Evolutionary conservation across 2,113 vertebrate genomes (phyloP).

Genomic region (Cephalopholis sonnerati): DNA sequence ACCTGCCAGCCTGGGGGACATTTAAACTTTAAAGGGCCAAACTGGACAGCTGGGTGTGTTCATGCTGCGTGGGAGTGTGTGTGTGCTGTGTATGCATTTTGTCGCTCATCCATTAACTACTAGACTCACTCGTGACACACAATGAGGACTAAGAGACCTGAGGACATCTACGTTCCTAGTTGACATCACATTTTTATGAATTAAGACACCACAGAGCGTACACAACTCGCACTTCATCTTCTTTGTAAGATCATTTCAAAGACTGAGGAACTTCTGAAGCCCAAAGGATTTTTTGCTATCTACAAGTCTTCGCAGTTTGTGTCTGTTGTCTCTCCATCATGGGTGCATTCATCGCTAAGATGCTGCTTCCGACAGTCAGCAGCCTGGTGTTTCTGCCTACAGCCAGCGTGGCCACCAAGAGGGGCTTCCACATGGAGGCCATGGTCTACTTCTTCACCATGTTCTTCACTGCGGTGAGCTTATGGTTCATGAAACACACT

Average conservation of each 20-base stretch:
- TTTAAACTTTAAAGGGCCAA: slow-evolving; percentile 88
- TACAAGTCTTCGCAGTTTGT: not conserved
- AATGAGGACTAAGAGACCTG: not conserved
- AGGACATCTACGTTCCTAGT: not conserved
- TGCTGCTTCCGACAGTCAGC: slow-evolving; percentile 95
- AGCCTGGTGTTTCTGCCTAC: slow-evolving; percentile 93
- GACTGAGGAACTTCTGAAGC: not conserved
- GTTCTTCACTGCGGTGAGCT: slow-evolving; percentile 94
- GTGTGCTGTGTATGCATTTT: not conserved
- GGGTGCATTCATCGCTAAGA: slow-evolving; percentile 93
- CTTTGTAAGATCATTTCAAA: not conserved
- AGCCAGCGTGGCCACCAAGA: slow-evolving; percentile 91
- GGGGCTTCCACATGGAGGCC: slow-evolving; percentile 98
- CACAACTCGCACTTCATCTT: not conserved
- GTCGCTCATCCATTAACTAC: not conserved
- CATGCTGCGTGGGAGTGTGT: not conserved
- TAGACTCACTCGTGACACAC: not conserved
- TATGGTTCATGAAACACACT: not conserved
- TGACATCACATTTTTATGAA: not conserved
- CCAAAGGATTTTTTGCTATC: not conserved
- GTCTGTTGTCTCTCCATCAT: slow-evolving; percentile 73
- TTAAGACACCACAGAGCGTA: not conserved
- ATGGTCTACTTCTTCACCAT: slow-evolving; percentile 99
- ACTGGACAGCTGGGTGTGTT: slow-evolving; percentile 78
- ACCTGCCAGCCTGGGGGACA: slow-evolving; percentile 55